These are phyloP conservation scores for Platynereis dumerilii DNA, from an alignment of 2,888 invertebrate species.

Conservation along the genomic window DNA sequence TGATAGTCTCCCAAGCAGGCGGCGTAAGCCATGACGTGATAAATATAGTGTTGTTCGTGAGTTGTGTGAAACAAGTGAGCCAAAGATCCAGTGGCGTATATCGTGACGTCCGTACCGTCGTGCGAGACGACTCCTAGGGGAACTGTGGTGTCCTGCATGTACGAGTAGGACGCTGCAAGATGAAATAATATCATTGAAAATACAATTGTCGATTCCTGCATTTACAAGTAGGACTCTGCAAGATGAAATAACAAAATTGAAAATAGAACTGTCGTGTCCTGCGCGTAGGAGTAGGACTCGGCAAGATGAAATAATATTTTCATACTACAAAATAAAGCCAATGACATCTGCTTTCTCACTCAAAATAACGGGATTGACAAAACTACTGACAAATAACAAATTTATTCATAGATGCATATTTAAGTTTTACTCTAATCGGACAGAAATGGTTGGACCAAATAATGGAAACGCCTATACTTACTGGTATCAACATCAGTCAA, in stretches of 20 bases:
- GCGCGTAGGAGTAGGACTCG: too few relatives aligned
- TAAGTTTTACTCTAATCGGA: too few relatives aligned
- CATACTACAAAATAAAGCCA: too few relatives aligned
- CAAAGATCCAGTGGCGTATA: constrained; percentile 16
- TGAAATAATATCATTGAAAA: not conserved
- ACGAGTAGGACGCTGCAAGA: constrained; percentile 6
- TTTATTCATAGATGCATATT: too few relatives aligned
- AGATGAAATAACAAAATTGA: too few relatives aligned
- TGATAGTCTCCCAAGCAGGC: not conserved
- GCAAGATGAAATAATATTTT: too few relatives aligned
- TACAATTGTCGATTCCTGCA: constrained; percentile 8
- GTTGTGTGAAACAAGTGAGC: constrained; percentile 18
- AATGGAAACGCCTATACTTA: too few relatives aligned
- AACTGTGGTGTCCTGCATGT: constrained; percentile 12
- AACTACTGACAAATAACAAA: too few relatives aligned
- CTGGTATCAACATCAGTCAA: constrained; percentile 12
- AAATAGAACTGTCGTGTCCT: too few relatives aligned
- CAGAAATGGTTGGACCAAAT: too few relatives aligned
- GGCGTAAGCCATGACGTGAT: constrained; percentile 17
- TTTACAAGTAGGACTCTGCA: not conserved
- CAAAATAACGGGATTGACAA: too few relatives aligned
- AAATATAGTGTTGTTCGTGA: constrained; percentile 20
- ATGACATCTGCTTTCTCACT: too few relatives aligned
- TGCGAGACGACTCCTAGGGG: constrained; percentile 12
- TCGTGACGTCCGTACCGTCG: constrained; percentile 16